Base-by-base conservation (phyloP, 2,113 vertebrate genomes). In the Gavialis gangeticus region DNA sequence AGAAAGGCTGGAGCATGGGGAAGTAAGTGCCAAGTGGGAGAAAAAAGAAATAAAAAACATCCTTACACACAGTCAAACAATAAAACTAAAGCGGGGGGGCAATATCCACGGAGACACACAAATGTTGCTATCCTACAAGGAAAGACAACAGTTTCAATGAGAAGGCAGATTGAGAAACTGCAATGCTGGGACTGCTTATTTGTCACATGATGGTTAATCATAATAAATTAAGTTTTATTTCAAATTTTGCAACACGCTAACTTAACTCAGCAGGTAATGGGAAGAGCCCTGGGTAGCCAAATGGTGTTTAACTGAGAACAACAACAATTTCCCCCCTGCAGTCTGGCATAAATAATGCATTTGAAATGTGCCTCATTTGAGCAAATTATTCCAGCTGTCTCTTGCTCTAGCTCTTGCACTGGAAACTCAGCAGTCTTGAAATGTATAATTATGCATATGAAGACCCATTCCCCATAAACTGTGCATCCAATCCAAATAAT, bases 201-300 rank as follows among this genome's bases (percentile, higher is more conserved):
- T 94, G 84, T 94, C 90, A 90, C 67, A 89, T 59, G 22, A 57
- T 79, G 28, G 56, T 96, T 96, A 94, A 95, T 95, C 94, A 94
- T 67, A 95, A 94, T 92, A 94, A 96, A 96, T 96, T 96, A 88
- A 94, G 85, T 91, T 96, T 93, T 90, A 92, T 86, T 97, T 92
- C 94, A 66, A 71, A 24, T 89, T 93, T 94, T 97, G 90, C 66
- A 96, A 84, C 85, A 80, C 59, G 25, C 67, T 90, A 96, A 94
- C 90, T 90, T 81, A 82, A 28, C 96, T 95, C 95, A 95, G 91
- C 94, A 96, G 91, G 91, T 93, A 92, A 91, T 94, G 90, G 90
- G 84, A 95, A 84, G 88, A 92, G 90, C 66, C 88, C 90, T 95
- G 79, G 79, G 85, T 92, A 0, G 2, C 86, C 95, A 95, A 96